Evolutionary conservation across 2,888 invertebrate genomes (phyloP).

Genomic region (Serrognathus titanus): DNA sequence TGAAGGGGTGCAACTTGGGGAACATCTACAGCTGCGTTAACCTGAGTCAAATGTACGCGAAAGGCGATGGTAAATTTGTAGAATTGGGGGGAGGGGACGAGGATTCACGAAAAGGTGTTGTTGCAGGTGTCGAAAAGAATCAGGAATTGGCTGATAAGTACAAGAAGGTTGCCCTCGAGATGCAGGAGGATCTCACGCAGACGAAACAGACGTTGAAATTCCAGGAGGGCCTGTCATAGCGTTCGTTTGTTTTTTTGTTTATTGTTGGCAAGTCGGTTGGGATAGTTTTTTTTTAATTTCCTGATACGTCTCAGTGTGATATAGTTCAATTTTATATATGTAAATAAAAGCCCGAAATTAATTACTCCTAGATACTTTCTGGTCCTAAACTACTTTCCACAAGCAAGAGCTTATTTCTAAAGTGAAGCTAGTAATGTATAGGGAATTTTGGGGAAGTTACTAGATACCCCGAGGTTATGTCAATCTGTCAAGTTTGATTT

Average conservation of each 20-base stretch:
- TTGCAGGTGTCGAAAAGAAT: constrained; percentile 61
- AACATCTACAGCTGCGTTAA: constrained; percentile 89
- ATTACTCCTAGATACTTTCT: no score
- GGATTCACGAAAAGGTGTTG: background rate
- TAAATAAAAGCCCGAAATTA: no score
- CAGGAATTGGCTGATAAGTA: constrained; percentile 67
- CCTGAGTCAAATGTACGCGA: constrained; percentile 80
- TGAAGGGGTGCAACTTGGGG: constrained; percentile 77
- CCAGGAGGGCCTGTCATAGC: constrained; percentile 46
- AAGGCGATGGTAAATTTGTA: constrained; percentile 66
- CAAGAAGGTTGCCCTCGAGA: constrained; percentile 65
- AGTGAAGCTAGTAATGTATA: no score
- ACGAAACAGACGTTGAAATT: constrained; percentile 47
- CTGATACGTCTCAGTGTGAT: no score
- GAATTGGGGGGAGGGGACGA: background rate
- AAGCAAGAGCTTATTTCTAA: no score
- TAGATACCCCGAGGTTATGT: no score
- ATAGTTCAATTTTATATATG: no score
- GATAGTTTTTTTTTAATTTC: no score
- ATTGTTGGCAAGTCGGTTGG: no score
- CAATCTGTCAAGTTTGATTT: no score
- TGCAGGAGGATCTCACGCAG: constrained; percentile 65
- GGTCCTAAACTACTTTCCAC: no score
- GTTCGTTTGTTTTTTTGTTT: background rate
- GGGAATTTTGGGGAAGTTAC: no score